Evolutionary conservation across 2,797 vertebrate species (phyloP).

Genomic region (Phyllotis vaccarum): DNA sequence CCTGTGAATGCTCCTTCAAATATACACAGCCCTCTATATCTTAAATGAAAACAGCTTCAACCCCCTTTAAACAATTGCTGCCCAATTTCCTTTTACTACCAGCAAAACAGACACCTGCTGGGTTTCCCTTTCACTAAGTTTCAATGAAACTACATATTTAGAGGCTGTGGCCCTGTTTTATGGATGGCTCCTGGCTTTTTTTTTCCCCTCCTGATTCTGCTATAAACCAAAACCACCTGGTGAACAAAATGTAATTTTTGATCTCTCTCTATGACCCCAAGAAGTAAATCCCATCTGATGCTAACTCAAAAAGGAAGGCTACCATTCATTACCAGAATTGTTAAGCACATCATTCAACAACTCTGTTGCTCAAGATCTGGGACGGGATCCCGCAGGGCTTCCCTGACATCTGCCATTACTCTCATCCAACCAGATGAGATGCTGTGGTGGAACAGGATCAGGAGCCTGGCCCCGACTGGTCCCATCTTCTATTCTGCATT

Average conservation of each 20-base stretch:
- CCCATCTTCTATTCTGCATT: not conserved
- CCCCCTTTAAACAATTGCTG: conserved; percentile 75
- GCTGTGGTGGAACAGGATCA: not conserved
- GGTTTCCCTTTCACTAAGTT: conserved; percentile 72
- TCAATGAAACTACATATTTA: conserved; percentile 75
- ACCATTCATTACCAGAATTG: conserved; percentile 47
- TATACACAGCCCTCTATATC: conserved; percentile 26
- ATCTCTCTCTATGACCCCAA: not conserved
- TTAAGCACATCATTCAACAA: not conserved
- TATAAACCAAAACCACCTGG: conserved; percentile 76
- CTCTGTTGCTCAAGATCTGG: not conserved
- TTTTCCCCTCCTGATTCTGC: not conserved
- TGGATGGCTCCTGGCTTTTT: conserved; percentile 55
- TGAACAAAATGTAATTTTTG: conserved; percentile 47
- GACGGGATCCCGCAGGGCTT: not conserved
- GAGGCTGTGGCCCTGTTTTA: conserved; percentile 68
- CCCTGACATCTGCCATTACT: not conserved
- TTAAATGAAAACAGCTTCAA: conserved; percentile 75
- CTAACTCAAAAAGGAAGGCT: conserved; percentile 45
- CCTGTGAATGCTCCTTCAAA: conserved; percentile 69
- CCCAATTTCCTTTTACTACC: conserved; percentile 75
- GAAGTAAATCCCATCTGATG: conserved; percentile 32
- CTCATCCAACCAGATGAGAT: not conserved
- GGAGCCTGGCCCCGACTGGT: not conserved
- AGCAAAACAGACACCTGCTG: conserved; percentile 79